Percentiles rank a stretch among this genome's conserved stretches.
Conservation (phyloP, 2,888 invertebrate species). For the Drosophila meridiana region DNA sequence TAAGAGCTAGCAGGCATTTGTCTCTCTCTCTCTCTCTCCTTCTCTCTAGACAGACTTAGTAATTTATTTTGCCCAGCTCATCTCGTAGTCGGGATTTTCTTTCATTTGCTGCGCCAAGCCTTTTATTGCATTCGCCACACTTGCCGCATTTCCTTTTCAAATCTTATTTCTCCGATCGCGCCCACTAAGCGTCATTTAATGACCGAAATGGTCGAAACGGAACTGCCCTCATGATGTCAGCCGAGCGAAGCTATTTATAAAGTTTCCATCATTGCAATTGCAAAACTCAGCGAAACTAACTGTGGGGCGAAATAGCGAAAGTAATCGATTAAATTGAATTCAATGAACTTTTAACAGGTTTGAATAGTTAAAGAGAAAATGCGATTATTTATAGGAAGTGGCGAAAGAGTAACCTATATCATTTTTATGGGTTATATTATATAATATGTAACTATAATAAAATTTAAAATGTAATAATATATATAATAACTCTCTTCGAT, state of each 20-base stretch:
- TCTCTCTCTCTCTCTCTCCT: not conserved
- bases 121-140: conserved; percentile 68
- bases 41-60: not conserved
- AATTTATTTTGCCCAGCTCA: conserved; percentile 14
- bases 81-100: conserved; percentile 38
- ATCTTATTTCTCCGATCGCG: conserved; percentile 30
- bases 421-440: not conserved
- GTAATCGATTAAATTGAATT: not conserved
- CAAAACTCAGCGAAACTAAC: not conserved
- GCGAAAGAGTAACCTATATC: not conserved
- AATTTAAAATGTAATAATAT: not conserved
- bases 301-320: conserved; percentile 4
- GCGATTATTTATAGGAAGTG: too few species aligned
- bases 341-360: not conserved
- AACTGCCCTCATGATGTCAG: conserved; percentile 23
- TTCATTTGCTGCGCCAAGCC: conserved; percentile 59
- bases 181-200: conserved; percentile 65
- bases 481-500: not conserved
- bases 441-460: not conserved
- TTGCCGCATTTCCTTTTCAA: conserved; percentile 60
- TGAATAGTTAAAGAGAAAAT: not conserved
- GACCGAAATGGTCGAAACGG: conserved; percentile 26
- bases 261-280: conserved; percentile 20
- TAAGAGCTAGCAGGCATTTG: conserved; percentile 45
- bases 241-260: conserved; percentile 29